Percentiles rank a stretch among this genome's conserved stretches.
Evolutionary conservation across 2,113 vertebrate species (phyloP).

Genomic region (Gallinago undulata): DNA sequence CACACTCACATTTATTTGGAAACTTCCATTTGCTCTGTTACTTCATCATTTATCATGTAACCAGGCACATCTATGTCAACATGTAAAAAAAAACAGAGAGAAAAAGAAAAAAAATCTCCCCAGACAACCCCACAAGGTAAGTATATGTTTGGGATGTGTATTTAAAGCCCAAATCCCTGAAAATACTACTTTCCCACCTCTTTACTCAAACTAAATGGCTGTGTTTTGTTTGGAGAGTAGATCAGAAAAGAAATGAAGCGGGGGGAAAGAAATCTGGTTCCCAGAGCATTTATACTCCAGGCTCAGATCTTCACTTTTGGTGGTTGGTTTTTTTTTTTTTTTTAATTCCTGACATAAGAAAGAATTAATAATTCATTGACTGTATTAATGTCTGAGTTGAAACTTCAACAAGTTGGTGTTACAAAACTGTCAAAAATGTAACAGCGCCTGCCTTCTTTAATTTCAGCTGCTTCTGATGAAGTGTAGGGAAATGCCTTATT

Average conservation of each 20-base stretch:
- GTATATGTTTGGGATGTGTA: neutral
- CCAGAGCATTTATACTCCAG: conserved; percentile 17
- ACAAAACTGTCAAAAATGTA: conserved; percentile 79
- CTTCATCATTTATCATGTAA: neutral
- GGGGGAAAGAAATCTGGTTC: neutral
- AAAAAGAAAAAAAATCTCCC: neutral
- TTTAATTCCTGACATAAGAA: conserved; percentile 59
- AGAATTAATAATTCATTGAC: conserved; percentile 77
- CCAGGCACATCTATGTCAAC: neutral
- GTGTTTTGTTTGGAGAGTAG: neutral
- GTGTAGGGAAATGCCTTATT: conserved; percentile 81
- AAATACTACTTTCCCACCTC: neutral
- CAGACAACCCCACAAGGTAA: neutral
- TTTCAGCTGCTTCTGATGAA: conserved; percentile 78
- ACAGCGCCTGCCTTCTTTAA: conserved; percentile 75
- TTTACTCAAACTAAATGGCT: neutral
- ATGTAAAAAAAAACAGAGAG: rapidly evolving
- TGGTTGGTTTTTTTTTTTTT: neutral
- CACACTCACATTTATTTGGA: neutral
- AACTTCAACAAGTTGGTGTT: conserved; percentile 81
- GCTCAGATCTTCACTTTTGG: conserved; percentile 35
- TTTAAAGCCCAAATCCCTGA: neutral
- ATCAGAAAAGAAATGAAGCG: neutral
- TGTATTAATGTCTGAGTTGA: conserved; percentile 75
- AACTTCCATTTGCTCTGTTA: neutral